A percentile compares a stretch with the other conserved stretches of the same genome.
Conservation (phyloP, 2,113 vertebrate species). For the Camarhynchus parvulus region DNA sequence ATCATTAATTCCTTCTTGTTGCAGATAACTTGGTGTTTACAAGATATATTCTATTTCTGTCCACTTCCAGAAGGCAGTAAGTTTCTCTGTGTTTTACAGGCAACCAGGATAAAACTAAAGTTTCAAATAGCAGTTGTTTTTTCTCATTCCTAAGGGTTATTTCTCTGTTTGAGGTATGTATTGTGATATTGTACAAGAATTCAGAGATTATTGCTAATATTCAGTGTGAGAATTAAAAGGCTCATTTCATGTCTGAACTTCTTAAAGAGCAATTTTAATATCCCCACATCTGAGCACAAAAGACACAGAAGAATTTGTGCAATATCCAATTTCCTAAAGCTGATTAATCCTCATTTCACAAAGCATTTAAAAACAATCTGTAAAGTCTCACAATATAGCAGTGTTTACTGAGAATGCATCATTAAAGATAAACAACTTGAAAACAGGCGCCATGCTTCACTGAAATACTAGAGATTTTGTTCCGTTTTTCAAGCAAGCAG, state of each 20-base stretch:
- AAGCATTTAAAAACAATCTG: constrained; percentile 1
- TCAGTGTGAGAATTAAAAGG: neutral
- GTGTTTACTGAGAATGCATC: constrained; percentile 23
- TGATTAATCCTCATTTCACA: neutral
- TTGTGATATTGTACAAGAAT: neutral
- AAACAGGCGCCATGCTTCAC: neutral
- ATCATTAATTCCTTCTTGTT: neutral
- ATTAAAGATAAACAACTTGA: constrained; percentile 59
- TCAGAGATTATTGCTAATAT: neutral
- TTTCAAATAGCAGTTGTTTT: neutral
- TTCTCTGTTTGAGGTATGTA: neutral
- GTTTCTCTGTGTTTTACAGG: neutral
- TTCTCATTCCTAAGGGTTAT: neutral
- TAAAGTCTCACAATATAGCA: constrained; percentile 27
- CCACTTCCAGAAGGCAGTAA: neutral
- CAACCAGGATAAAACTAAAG: neutral
- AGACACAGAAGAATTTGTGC: neutral
- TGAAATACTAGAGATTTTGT: neutral
- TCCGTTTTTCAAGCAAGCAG: constrained; percentile 31
- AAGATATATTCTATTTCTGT: neutral
- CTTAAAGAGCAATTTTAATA: neutral
- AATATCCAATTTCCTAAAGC: neutral
- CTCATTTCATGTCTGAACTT: neutral
- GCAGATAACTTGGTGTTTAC: neutral
- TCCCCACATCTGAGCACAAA: neutral